Percentiles rank a stretch among this genome's conserved stretches.
phyloP scores from a whole-genome alignment of 2,797 vertebrate genomes.

The Champsocephalus gunnari region DNA sequence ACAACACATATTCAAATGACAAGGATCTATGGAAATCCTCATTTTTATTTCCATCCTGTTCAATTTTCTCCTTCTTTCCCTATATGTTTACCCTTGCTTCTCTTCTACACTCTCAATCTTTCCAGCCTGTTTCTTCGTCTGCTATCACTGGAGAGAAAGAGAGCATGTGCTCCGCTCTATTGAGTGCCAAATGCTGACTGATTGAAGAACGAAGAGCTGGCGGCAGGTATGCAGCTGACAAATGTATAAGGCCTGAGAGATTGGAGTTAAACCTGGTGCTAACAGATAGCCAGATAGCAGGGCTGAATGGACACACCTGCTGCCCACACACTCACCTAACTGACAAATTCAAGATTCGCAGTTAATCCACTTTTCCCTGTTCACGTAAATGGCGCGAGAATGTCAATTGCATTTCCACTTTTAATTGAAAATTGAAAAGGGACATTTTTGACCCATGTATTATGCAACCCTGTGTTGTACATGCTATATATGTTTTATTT shows the following conservation, averaged over 20 bases:
- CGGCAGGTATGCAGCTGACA: constrained; percentile 62
- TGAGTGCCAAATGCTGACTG: constrained; percentile 69
- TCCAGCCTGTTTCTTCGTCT: constrained; percentile 15
- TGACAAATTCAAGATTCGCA: constrained; percentile 24
- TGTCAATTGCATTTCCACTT: constrained; percentile 20
- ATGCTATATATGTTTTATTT: background rate
- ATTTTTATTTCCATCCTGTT: background rate
- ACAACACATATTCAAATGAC: background rate
- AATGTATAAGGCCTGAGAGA: constrained; percentile 49
- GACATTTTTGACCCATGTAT: background rate
- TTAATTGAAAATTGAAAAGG: constrained; percentile 22
- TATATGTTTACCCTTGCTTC: background rate
- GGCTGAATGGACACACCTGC: constrained; percentile 32
- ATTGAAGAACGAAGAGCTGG: constrained; percentile 62
- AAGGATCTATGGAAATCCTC: background rate
- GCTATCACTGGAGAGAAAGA: constrained; percentile 49
- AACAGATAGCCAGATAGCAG: constrained; percentile 47
- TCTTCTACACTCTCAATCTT: constrained; percentile 8
- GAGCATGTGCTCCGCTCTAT: constrained; percentile 45
- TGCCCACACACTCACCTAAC: constrained; percentile 23
- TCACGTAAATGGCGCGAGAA: background rate
- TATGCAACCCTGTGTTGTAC: background rate
- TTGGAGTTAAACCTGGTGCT: constrained; percentile 44
- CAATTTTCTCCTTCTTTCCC: background rate
- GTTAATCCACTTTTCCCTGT: constrained; percentile 18